phyloP scores from a whole-genome alignment of 2,113 vertebrate genomes.

The Corydoras sp. region DNA sequence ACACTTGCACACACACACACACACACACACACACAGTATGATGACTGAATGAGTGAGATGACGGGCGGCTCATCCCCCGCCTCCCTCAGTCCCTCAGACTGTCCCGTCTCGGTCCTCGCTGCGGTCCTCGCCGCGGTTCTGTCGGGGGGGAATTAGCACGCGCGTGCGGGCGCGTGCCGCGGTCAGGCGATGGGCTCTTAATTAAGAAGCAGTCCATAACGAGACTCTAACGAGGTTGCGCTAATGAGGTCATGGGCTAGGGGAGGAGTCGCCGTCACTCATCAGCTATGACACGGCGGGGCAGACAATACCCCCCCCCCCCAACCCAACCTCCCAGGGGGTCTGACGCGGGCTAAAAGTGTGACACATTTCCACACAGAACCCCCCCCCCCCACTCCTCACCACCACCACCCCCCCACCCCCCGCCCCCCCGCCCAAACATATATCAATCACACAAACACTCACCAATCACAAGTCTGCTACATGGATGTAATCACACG shows the following conservation, averaged over 20 bases:
- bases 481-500: constrained; percentile 11
- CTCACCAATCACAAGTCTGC: background rate
- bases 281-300: constrained; percentile 35
- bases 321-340: constrained; percentile 15
- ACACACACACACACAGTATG: too few species aligned
- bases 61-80: too few species aligned
- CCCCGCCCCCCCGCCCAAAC: constrained; percentile 2
- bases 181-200: constrained; percentile 30
- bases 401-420: constrained; percentile 3
- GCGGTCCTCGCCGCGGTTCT: background rate
- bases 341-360: constrained; percentile 25
- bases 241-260: constrained; percentile 48
- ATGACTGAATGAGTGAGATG: too few species aligned
- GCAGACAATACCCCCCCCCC: constrained; percentile 3
- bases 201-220: constrained; percentile 44
- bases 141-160: background rate
- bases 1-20: too few species aligned
- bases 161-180: constrained; percentile 8
- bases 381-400: too few species aligned
- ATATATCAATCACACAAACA: constrained; percentile 32
- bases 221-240: constrained; percentile 42
- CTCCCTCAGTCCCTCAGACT: too few species aligned
- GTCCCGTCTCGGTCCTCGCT: background rate
- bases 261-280: constrained; percentile 37
- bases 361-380: constrained; percentile 24